Base-by-base conservation (phyloP, 2,113 vertebrate genomes). In the Chamaetylas fuelleborni region DNA sequence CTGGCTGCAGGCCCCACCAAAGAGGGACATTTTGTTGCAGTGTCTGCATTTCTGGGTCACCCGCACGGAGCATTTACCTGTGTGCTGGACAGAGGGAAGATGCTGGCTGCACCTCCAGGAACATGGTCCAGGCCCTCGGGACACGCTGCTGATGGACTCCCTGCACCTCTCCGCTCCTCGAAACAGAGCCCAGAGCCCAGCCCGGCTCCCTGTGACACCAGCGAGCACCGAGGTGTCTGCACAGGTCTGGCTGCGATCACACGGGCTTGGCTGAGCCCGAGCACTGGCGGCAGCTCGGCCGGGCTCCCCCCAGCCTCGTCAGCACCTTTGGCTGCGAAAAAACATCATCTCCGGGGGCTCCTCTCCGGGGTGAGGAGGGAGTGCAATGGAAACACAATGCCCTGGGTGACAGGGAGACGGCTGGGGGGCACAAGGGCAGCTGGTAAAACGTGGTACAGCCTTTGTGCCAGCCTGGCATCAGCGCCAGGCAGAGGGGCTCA, bases 11-110 rank as follows among this genome's bases (percentile, higher is more conserved):
- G 8, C 29, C 24, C 53, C 48, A 9, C 34, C 62, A 2, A 22
- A 61, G 50, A 48, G 42, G 28, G 40, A 50, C 19, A 0, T 36
- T 28, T 23, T 40, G 13, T 29, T 10, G 48, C 74, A 16, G 71
- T 0, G 19, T 1, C 84, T 7, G 45, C 14, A 0, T n/a, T 72
- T 88, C 23, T 9, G 86, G 83, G 86, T 80, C 47, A 61, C n/a
- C 78, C 22, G 16, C 81, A 24, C 73, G 6, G 3, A 92, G 76
- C 45, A 2, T 62, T 94, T 92, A 91, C 93, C 96, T 70, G 54
- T 1, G 0, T 0, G 28, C 40, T 0, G 12, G 62, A 42, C 2
- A 51, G 69, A 0, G 31, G 79, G 74, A 79, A 51, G 78, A 38
- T 4, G 81, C 50, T 7, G 85, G 22, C 66, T 0, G 6, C 38